These are phyloP conservation scores for Tromatobia lineatoria DNA, from an alignment of 2,888 invertebrate species.

Conservation along the genomic window DNA sequence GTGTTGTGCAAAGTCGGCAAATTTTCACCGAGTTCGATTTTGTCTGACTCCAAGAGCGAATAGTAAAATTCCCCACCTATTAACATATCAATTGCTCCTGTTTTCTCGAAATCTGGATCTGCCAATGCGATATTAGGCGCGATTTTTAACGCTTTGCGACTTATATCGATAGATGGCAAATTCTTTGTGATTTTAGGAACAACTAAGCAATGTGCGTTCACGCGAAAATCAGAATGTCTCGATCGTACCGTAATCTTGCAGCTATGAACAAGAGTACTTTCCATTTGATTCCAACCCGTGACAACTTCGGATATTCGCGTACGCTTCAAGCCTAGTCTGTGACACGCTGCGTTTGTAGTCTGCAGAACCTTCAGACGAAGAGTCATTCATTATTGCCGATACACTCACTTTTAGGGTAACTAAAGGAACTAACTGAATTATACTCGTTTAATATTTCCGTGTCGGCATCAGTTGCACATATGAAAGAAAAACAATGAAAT, in stretches of 20 bases:
- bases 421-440: no score
- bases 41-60: not conserved
- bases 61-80: constrained; percentile 10
- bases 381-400: no score
- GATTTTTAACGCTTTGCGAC: constrained; percentile 8
- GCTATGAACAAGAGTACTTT: not conserved
- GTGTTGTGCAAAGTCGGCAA: constrained; percentile 2
- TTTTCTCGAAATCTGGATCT: constrained; percentile 18
- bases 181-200: constrained; percentile 31
- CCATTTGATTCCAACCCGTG: constrained; percentile 48
- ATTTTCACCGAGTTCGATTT: constrained; percentile 3
- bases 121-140: constrained; percentile 15
- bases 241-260: constrained; percentile 23
- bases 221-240: constrained; percentile 14
- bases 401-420: no score
- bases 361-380: no score
- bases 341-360: constrained; percentile 3
- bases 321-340: constrained; percentile 46
- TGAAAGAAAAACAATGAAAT: no score
- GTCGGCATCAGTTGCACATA: no score
- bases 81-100: constrained; percentile 8
- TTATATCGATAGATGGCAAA: constrained; percentile 20
- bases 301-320: constrained; percentile 20
- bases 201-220: not conserved
- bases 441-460: no score